Percentiles rank a stretch among this genome's conserved stretches.
phyloP scores from a whole-genome alignment of 2,113 vertebrate species.

The Thinocorus orbignyianus region DNA sequence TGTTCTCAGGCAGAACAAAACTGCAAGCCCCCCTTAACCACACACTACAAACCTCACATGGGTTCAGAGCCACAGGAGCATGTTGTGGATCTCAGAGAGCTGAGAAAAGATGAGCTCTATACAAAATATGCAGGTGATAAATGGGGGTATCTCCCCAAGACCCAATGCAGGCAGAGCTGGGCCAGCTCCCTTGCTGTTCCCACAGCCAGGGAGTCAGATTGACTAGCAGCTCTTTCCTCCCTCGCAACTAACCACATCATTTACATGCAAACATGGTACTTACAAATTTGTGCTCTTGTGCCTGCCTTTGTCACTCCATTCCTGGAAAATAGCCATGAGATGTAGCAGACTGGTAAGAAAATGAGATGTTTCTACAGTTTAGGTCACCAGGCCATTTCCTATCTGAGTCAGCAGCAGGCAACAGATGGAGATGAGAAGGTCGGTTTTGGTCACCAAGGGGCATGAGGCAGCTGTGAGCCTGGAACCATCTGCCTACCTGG shows the following conservation, averaged over 20 bases:
- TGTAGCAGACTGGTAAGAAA: not conserved
- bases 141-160: not conserved
- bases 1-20: not conserved
- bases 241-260: not conserved
- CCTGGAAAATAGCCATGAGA: not conserved
- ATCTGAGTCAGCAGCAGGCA: not conserved
- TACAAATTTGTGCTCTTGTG: not conserved
- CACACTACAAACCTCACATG: fast-evolving
- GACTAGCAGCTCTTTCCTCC: not conserved
- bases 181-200: not conserved
- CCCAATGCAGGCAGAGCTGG: not conserved
- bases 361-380: not conserved
- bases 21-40: not conserved
- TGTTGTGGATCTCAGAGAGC: not conserved
- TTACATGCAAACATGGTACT: not conserved
- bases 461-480: not conserved
- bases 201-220: not conserved
- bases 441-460: not conserved
- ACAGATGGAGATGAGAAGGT: not conserved
- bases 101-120: not conserved
- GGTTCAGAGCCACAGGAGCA: not conserved
- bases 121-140: not conserved
- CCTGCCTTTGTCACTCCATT: not conserved
- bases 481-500: not conserved
- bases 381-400: not conserved